Percentiles rank a stretch among this genome's conserved stretches.
phyloP scores from a whole-genome alignment of 2,113 vertebrate genomes.

The Nyctibius bracteatus region DNA sequence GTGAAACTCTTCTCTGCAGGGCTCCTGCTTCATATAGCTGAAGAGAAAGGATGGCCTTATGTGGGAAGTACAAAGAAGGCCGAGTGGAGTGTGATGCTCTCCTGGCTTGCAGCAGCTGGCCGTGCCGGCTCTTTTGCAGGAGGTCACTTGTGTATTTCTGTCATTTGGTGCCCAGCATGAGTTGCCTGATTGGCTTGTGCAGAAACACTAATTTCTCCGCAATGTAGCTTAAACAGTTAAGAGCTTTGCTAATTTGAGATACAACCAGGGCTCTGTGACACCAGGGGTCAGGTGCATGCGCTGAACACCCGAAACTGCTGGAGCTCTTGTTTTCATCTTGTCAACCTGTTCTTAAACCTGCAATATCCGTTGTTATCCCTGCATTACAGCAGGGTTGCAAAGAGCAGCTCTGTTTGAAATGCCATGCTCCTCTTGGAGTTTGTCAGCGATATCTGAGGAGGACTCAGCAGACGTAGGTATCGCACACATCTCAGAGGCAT shows the following conservation, averaged over 20 bases:
- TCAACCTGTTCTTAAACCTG: background rate
- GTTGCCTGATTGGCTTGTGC: background rate
- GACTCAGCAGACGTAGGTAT: background rate
- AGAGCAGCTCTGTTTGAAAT: background rate
- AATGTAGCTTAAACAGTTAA: background rate
- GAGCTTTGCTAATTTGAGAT: background rate
- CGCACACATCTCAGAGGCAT: background rate
- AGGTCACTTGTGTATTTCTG: background rate
- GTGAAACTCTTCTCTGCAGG: background rate
- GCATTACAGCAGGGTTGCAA: background rate
- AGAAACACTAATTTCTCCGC: background rate
- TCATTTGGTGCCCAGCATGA: background rate
- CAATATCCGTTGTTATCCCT: background rate
- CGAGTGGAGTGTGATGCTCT: background rate
- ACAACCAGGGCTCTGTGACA: accelerated
- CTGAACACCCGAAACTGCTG: background rate
- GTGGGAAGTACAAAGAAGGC: background rate
- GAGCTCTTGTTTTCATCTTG: background rate
- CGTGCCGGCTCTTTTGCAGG: background rate
- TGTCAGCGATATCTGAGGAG: background rate
- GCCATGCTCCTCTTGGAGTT: background rate
- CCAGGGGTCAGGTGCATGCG: background rate
- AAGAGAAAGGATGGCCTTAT: background rate
- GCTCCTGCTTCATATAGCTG: background rate
- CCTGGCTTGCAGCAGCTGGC: background rate